Evolutionary conservation across 2,888 invertebrate genomes (phyloP), one percentile per base, ranked within the genome.

Genomic region (Allolobophora icterica): DNA sequence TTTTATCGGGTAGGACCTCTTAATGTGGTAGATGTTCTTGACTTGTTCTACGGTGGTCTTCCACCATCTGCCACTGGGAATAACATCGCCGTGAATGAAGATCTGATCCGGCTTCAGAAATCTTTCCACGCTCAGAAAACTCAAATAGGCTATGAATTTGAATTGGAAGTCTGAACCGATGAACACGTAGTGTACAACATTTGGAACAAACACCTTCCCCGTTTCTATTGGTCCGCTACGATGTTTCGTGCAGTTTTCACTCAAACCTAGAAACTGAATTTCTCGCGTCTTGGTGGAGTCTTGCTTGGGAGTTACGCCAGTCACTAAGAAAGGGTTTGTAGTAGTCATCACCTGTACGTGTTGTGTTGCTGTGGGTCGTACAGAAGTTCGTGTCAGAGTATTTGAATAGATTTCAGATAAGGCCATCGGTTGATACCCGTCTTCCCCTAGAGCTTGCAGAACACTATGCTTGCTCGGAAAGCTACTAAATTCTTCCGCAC

Each of bases 131-230:
- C 90, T 90, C 33, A 90, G 83, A 83, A 90, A 35, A 38, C 71
- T 71, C 45, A 90, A 19, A 52, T 90, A 71, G 19, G 42, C n/a
- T n/a, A 34, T 33, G 90, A 90, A 90, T 21, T 33, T n/a, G 71
- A 90, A 71, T 34, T 45, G 33, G n/a, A 38, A 58, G 35, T 90
- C 90, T 0, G 87, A 87, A 0, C 90, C 71, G 33, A 90, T 34
- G 58, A 45, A 90, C 11, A 90, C 71, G 45, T 71, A 90, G 71
- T 90, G 83, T 19, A 90, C 90, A n/a, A 90, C 90, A 38, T 90
- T 90, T 19, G 90, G 90, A 34, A 89, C 89, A 89, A 89, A 13
- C 6, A 87, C 1, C 35, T 30, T 0, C 30, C 8, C 13, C 71
- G 17, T n/a, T 71, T 71, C 8, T 0, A n/a, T 71, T 11, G 11